A percentile compares a stretch with the other conserved stretches of the same genome.
These are phyloP conservation scores for Lysiphlebus fabarum DNA, from an alignment of 1,140 invertebrate genomes.

Conservation along the genomic window DNA sequence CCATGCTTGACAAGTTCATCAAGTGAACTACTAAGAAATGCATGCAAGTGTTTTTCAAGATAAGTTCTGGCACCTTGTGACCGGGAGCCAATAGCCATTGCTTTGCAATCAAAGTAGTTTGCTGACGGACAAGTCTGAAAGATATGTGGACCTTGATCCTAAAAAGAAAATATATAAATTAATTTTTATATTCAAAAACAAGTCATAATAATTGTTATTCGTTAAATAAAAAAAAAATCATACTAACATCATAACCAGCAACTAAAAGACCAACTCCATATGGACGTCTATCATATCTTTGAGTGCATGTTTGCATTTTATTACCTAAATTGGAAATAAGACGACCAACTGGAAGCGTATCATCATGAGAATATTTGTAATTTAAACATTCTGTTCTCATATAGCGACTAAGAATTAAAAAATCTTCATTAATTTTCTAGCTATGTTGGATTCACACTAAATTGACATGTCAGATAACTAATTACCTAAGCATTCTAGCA, in stretches of 20 bases:
- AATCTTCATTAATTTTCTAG: conserved; percentile 12
- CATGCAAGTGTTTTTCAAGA: conserved; percentile 85
- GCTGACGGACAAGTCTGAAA: conserved; percentile 98
- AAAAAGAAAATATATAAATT: conserved; percentile 14
- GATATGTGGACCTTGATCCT: conserved; percentile 92
- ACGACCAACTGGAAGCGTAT: conserved; percentile 76
- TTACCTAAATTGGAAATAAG: conserved; percentile 85
- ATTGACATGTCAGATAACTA: too few species aligned
- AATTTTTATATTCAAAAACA: neutral
- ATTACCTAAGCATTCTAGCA: conserved; percentile 80
- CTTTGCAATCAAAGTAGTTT: conserved; percentile 95
- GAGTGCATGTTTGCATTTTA: conserved; percentile 97
- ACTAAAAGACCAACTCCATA: conserved; percentile 96
- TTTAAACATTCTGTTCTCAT: conserved; percentile 93
- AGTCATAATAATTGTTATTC: too few species aligned
- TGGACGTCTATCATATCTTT: conserved; percentile 93
- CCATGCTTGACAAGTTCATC: conserved; percentile 94
- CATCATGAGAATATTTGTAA: conserved; percentile 83
- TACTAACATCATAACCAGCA: conserved; percentile 91
- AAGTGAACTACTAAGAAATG: conserved; percentile 68
- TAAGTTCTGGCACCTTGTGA: conserved; percentile 98
- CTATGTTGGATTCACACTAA: neutral
- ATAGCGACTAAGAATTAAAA: conserved; percentile 69
- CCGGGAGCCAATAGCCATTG: conserved; percentile 97
- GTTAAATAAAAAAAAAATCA: conserved; percentile 9